Evolutionary conservation across 2,113 vertebrate genomes (phyloP).

Genomic region (Strix aluco): DNA sequence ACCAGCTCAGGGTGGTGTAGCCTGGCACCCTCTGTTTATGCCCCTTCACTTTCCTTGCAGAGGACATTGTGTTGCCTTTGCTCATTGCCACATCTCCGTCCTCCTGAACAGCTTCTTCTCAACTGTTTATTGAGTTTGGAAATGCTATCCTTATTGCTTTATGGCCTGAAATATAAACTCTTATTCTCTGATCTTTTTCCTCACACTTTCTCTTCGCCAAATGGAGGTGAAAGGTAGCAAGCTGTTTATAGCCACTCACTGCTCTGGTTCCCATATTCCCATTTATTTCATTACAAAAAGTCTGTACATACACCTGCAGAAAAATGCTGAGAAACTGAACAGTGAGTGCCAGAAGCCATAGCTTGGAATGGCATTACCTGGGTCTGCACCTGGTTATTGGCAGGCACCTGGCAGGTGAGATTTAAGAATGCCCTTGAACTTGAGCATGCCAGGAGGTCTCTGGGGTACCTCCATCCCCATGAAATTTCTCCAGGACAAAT

Average conservation of each 20-base stretch:
- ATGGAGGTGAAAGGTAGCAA: not conserved
- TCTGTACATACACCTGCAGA: not conserved
- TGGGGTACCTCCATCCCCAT: not conserved
- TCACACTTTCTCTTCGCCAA: not conserved
- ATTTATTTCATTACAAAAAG: not conserved
- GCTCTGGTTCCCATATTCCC: not conserved
- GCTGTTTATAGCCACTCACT: not conserved
- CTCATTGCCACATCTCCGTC: not conserved
- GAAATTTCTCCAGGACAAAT: not conserved
- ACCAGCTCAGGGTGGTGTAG: not conserved
- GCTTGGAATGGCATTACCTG: not conserved
- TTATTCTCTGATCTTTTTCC: not conserved
- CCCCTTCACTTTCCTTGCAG: not conserved
- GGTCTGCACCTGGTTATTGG: not conserved
- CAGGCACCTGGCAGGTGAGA: not conserved
- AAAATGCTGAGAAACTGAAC: not conserved
- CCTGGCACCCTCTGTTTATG: not conserved
- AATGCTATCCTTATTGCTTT: not conserved
- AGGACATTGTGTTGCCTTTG: not conserved
- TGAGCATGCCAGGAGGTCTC: not conserved
- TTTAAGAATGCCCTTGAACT: not conserved
- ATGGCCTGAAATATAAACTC: not conserved
- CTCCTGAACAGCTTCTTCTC: not conserved
- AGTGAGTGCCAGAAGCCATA: not conserved
- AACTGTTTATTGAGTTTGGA: not conserved